Percentiles rank a stretch among this genome's conserved stretches.
Conservation (phyloP, 1,140 invertebrate species). For the Dendroctonus ponderosae region DNA sequence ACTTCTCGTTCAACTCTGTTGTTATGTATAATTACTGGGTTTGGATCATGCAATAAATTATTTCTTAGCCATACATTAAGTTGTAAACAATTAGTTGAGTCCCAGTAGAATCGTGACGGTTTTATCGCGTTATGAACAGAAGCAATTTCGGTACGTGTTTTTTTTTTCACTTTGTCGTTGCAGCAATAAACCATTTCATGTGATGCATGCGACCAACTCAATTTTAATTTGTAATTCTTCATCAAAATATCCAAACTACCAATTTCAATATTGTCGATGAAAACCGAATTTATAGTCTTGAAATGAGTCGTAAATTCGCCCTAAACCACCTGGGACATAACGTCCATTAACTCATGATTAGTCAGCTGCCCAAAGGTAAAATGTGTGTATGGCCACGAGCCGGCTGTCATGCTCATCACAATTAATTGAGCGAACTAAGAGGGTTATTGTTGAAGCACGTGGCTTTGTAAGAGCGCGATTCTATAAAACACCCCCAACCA, state of each 20-base stretch:
- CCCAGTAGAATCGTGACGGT: too few relatives aligned
- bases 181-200: too few relatives aligned
- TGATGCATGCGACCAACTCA: not conserved
- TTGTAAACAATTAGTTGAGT: too few relatives aligned
- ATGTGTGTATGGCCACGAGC: not conserved
- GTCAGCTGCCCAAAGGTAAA: constrained; percentile 7
- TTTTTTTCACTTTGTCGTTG: too few relatives aligned
- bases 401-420: not conserved
- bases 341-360: not conserved
- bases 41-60: too few relatives aligned
- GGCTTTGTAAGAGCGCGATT: not conserved
- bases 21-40: too few relatives aligned
- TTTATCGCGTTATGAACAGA: too few relatives aligned
- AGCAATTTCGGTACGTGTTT: too few relatives aligned
- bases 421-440: constrained; percentile 13
- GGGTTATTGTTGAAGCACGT: constrained; percentile 19
- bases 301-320: too few relatives aligned
- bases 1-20: not conserved
- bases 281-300: constrained; percentile 1
- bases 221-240: not conserved
- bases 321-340: too few relatives aligned
- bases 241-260: not conserved
- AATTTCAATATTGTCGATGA: not conserved
- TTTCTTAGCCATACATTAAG: too few relatives aligned
- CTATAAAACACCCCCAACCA: not conserved